These are phyloP conservation scores for Pediacus dermestoides DNA, from an alignment of 2,888 invertebrate species.

Conservation along the genomic window DNA sequence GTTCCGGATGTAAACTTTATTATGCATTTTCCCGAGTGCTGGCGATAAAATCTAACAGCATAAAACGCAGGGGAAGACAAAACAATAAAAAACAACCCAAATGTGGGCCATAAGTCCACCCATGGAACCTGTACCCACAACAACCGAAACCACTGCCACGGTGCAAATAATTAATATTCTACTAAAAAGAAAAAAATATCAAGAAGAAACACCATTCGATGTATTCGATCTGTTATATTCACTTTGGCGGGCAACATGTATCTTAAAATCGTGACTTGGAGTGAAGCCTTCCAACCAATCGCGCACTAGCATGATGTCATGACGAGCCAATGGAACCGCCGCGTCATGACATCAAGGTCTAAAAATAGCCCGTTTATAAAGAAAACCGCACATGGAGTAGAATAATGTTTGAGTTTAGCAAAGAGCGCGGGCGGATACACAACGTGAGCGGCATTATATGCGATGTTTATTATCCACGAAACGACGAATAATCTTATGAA, in stretches of 20 bases:
- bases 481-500: slow-evolving; percentile 33
- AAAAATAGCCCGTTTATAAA: slow-evolving; percentile 46
- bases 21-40: slow-evolving; percentile 16
- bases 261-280: slow-evolving; percentile 34
- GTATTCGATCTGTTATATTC: slow-evolving; percentile 38
- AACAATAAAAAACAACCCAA: too few species aligned
- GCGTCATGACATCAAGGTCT: slow-evolving; percentile 43
- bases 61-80: too few species aligned
- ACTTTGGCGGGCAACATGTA: slow-evolving; percentile 35
- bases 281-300: slow-evolving; percentile 37
- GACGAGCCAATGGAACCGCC: slow-evolving; percentile 33
- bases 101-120: slow-evolving; percentile 13
- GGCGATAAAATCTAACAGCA: too few species aligned
- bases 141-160: slow-evolving; percentile 5
- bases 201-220: too few species aligned
- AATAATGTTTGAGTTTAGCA: slow-evolving; percentile 47
- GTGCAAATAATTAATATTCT: slow-evolving; percentile 20
- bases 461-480: slow-evolving; percentile 45
- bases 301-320: slow-evolving; percentile 37
- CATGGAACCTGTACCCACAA: slow-evolving; percentile 7
- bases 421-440: slow-evolving; percentile 39
- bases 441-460: slow-evolving; percentile 40
- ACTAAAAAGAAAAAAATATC: slow-evolving; percentile 28
- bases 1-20: slow-evolving; percentile 20
- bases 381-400: slow-evolving; percentile 42